Conservation (phyloP, 2,888 invertebrate species). For the Hyalella azteca region DNA sequence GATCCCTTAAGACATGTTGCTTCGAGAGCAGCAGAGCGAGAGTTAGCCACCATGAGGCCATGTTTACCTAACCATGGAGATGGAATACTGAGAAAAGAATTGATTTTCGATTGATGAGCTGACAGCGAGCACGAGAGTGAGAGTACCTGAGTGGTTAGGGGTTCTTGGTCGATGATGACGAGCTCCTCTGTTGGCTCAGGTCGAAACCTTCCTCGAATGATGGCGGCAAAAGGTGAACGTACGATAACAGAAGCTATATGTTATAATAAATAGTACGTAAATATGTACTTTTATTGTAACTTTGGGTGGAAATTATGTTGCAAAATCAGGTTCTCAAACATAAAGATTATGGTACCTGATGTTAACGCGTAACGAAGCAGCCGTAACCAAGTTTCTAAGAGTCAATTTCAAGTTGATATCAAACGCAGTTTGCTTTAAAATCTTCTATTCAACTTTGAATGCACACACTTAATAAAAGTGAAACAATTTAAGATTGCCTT, state of each 20-base stretch:
- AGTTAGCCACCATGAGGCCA: background rate
- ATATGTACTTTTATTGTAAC: too few relatives aligned
- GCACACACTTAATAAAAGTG: too few relatives aligned
- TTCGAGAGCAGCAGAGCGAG: background rate
- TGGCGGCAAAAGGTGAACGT: background rate
- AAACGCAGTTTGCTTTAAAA: too few relatives aligned
- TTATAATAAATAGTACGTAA: too few relatives aligned
- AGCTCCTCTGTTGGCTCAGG: background rate
- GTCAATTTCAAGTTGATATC: too few relatives aligned
- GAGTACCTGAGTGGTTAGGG: background rate
- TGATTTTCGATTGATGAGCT: constrained; percentile 31
- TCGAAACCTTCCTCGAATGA: background rate
- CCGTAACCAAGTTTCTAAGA: too few relatives aligned
- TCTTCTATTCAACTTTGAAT: too few relatives aligned
- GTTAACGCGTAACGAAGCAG: too few relatives aligned
- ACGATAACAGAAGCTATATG: background rate
- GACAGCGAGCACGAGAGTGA: background rate
- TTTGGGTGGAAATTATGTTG: too few relatives aligned
- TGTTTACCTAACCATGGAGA: background rate
- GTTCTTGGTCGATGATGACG: background rate
- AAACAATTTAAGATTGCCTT: too few relatives aligned
- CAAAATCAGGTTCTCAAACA: too few relatives aligned
- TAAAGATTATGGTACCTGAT: too few relatives aligned
- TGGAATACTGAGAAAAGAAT: constrained; percentile 16
- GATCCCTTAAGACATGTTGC: background rate